Conservation (phyloP, 2,888 invertebrate species). For the Sinhomidia bicolor region DNA sequence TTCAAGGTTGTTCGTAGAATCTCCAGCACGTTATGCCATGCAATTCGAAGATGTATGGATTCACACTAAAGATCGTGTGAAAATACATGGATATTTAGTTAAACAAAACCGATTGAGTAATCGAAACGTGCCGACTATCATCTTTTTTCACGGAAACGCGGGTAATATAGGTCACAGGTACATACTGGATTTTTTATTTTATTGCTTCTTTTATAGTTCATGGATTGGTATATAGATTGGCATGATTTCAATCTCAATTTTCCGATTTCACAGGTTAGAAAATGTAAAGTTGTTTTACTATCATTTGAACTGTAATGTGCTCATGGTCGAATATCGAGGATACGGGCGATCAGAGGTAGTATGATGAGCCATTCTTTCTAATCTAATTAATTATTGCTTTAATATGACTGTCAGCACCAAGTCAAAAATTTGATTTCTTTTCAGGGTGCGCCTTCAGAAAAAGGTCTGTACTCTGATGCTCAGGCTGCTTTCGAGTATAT, state of each 20-base stretch:
- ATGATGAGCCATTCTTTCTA: too few species aligned
- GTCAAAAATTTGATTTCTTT: not conserved
- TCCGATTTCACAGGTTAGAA: slow-evolving; percentile 86
- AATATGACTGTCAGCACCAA: too few species aligned
- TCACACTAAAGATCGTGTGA: slow-evolving; percentile 89
- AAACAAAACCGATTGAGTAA: slow-evolving; percentile 87
- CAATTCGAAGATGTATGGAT: slow-evolving; percentile 92
- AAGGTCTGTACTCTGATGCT: slow-evolving; percentile 93
- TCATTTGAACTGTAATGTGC: slow-evolving; percentile 91
- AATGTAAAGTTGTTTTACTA: slow-evolving; percentile 94
- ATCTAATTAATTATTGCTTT: too few species aligned
- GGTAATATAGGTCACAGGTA: slow-evolving; percentile 97
- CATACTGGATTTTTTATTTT: not conserved
- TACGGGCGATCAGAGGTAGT: slow-evolving; percentile 89
- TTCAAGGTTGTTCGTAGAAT: slow-evolving; percentile 92
- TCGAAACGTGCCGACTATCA: slow-evolving; percentile 89
- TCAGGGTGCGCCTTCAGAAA: slow-evolving; percentile 93
- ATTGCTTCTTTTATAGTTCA: too few species aligned
- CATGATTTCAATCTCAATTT: too few species aligned
- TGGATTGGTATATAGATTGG: too few species aligned
- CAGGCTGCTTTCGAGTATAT: slow-evolving; percentile 93
- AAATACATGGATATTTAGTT: slow-evolving; percentile 91
- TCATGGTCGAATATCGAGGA: slow-evolving; percentile 97
- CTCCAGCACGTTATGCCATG: slow-evolving; percentile 92
- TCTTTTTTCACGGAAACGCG: slow-evolving; percentile 98